phyloP scores from a whole-genome alignment of 1,140 invertebrate genomes.

The Piezodorus guildinii region DNA sequence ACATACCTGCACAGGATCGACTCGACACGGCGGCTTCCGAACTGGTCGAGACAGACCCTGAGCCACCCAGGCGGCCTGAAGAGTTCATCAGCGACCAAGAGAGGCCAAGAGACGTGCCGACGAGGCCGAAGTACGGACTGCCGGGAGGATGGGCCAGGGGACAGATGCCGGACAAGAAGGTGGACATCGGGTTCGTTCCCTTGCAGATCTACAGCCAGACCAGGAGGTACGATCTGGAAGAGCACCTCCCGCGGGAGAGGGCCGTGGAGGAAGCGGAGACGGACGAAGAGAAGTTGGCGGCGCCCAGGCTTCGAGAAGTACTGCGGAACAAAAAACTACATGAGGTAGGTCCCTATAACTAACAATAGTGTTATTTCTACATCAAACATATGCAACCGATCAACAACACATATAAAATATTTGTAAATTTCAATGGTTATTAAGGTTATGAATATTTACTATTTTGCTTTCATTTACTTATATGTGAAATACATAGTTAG shows the following conservation, averaged over 20 bases:
- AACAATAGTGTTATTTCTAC: no score
- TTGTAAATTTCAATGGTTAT: no score
- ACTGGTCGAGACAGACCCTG: neutral
- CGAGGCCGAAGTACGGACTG: conserved; percentile 38
- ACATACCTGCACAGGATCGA: neutral
- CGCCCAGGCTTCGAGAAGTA: conserved; percentile 48
- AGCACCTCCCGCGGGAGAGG: conserved; percentile 44
- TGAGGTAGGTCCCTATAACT: conserved; percentile 25
- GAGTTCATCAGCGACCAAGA: conserved; percentile 35
- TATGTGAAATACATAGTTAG: no score
- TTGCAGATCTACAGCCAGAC: conserved; percentile 54
- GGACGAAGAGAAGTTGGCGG: conserved; percentile 46
- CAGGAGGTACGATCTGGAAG: conserved; percentile 42
- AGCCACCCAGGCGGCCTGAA: neutral
- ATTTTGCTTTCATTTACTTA: no score
- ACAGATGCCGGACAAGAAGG: conserved; percentile 29
- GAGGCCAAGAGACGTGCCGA: conserved; percentile 34
- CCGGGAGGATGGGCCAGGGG: conserved; percentile 40
- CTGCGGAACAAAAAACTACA: conserved; percentile 57
- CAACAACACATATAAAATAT: no score
- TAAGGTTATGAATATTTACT: no score
- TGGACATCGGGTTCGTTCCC: conserved; percentile 46
- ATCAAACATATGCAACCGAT: no score
- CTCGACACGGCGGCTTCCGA: neutral
- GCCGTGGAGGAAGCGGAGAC: conserved; percentile 43